Conservation (phyloP, 2,888 invertebrate species). For the Tenthredo scrophulariae region DNA sequence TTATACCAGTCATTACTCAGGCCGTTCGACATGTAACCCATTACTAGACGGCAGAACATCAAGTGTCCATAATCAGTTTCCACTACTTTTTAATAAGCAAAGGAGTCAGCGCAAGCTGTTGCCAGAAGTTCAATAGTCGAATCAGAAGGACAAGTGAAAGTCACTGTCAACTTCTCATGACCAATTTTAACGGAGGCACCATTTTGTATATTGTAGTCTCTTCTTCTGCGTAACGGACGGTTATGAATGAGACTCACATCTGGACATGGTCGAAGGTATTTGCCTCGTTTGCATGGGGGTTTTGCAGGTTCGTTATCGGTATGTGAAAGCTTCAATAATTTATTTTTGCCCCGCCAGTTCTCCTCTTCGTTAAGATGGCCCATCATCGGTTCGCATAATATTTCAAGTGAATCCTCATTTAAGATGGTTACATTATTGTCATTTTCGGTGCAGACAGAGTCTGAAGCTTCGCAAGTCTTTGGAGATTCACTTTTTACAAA, state of each 20-base stretch:
- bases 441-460: too few relatives aligned
- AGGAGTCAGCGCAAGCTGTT: slow-evolving; percentile 1
- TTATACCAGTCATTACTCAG: neutral
- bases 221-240: neutral
- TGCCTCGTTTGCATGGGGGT: neutral
- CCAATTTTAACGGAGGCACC: neutral
- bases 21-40: neutral
- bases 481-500: too few relatives aligned
- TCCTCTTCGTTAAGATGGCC: neutral
- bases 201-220: slow-evolving; percentile 2
- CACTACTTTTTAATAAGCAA: neutral
- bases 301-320: neutral
- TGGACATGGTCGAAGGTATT: slow-evolving; percentile 1
- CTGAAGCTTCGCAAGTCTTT: too few relatives aligned
- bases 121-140: neutral
- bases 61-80: neutral
- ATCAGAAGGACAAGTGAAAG: slow-evolving; percentile 16
- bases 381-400: slow-evolving; percentile 1
- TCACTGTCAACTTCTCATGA: neutral
- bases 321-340: slow-evolving; percentile 15
- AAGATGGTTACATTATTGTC: too few relatives aligned
- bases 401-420: neutral
- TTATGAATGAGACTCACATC: neutral
- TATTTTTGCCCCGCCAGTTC: slow-evolving; percentile 16
- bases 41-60: neutral